Evolutionary conservation across 2,888 invertebrate genomes (phyloP), one percentile per base, ranked within the genome.

Genomic region (Dorcus parallelipipedus): DNA sequence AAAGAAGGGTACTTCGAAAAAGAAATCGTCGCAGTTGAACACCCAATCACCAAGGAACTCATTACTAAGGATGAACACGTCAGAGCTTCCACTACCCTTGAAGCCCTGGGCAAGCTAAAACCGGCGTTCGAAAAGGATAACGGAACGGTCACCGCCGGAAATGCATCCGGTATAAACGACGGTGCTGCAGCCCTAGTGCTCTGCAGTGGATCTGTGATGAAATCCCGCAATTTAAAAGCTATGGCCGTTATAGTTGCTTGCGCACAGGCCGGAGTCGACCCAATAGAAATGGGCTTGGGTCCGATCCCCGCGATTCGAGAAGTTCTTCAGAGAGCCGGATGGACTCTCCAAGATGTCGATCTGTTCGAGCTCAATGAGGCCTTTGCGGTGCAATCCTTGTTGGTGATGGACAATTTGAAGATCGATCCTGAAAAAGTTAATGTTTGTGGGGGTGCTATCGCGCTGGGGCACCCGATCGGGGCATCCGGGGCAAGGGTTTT

Each of bases 361-460:
- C 77, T 93, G 2, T 93, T 84, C 76, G 95, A 95, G 81, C 79
- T 95, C 52, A 94, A 94, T 72, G 95, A 95, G 79, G 93, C 91
- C 0, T 94, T 93, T 76, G 92, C 93, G 0, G 84, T 86, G 1
- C 90, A 92, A 78, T 84, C 88, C 0, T 68, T 91, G 33, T 85
- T 86, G 14, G 86, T 88, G 9, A 70, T 84, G 0, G 80, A 81
- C 56, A 81, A 83, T 62, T 80, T 94, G n/a, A 81, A 83, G 8
- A 71, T 94, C 45, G 85, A 90, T 68, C 68, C 79, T 1, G 76
- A 75, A 3, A 90, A 87, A 77, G 86, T 93, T 0, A 95, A 95
- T 73, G 80, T 90, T 3, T 83, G 84, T 65, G 94, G 95, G 14
- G 94, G 95, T 9, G 91, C 93, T 1, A 84, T 95, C 58, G 88